phyloP scores from a whole-genome alignment of 2,888 invertebrate genomes.

The Andrena hattorfiana region DNA sequence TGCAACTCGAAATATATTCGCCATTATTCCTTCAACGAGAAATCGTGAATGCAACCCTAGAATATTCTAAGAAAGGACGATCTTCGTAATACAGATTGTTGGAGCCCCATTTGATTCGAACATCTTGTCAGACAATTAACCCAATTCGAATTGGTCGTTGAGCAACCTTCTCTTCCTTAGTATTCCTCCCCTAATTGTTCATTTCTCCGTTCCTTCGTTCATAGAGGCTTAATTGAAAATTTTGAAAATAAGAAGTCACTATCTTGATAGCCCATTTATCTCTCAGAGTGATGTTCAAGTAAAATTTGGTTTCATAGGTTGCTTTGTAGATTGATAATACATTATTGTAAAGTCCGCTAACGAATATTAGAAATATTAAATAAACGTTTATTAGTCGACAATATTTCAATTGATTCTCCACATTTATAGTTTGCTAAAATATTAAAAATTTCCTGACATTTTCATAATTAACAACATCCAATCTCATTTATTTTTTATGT shows the following conservation, averaged over 20 bases:
- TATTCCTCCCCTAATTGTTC: conserved; percentile 45
- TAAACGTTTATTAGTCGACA: no score
- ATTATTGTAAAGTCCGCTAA: no score
- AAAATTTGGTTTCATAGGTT: no score
- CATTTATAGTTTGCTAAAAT: no score
- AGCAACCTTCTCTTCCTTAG: conserved; percentile 20
- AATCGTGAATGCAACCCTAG: conserved; percentile 27
- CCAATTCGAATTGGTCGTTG: conserved; percentile 50
- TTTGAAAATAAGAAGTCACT: conserved; percentile 3
- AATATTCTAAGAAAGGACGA: conserved; percentile 25
- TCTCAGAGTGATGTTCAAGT: not conserved
- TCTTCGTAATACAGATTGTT: conserved; percentile 43
- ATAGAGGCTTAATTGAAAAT: conserved; percentile 17
- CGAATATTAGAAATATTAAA: no score
- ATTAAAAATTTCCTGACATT: no score
- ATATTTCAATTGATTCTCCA: no score
- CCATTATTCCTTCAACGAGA: conserved; percentile 1
- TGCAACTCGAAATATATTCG: not conserved
- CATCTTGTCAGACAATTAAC: conserved; percentile 62
- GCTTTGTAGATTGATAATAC: no score
- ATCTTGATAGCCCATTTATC: not conserved
- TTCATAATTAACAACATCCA: no score
- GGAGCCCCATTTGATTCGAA: conserved; percentile 45
- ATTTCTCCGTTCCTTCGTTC: conserved; percentile 15
- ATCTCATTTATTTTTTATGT: no score